These are phyloP conservation scores for Colletes latitarsis DNA, from an alignment of 1,140 invertebrate species.

Conservation along the genomic window DNA sequence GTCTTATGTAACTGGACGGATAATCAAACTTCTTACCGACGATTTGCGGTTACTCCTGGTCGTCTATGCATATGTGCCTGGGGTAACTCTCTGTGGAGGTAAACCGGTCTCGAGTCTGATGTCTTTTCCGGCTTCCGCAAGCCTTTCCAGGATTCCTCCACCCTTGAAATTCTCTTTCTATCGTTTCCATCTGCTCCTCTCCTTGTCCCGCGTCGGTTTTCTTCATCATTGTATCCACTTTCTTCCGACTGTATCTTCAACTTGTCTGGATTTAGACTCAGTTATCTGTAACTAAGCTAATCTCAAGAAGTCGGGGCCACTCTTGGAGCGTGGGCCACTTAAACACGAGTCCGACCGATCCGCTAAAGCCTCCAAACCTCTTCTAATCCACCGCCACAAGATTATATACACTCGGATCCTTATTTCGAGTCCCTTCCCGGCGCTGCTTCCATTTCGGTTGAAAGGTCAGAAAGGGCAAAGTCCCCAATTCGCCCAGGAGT, in stretches of 20 bases:
- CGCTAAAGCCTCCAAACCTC: constrained; percentile 70
- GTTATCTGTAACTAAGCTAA: constrained; percentile 77
- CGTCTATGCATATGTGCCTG: neutral
- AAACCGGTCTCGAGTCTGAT: constrained; percentile 11
- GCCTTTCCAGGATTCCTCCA: constrained; percentile 4
- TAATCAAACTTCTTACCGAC: constrained; percentile 61
- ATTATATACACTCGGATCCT: constrained; percentile 51
- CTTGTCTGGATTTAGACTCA: constrained; percentile 55
- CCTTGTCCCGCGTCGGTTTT: neutral
- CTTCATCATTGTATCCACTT: constrained; percentile 5
- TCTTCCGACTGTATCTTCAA: constrained; percentile 48
- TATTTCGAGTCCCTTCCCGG: constrained; percentile 3
- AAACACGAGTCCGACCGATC: constrained; percentile 74
- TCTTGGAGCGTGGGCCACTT: constrained; percentile 49
- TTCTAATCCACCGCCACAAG: constrained; percentile 65
- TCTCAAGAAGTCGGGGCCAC: constrained; percentile 69
- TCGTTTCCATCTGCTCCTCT: neutral
- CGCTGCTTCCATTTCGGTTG: constrained; percentile 27
- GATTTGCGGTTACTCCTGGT: constrained; percentile 20
- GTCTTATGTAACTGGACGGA: constrained; percentile 50
- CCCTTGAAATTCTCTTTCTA: constrained; percentile 14
- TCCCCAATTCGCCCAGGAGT: constrained; percentile 45
- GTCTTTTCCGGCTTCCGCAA: constrained; percentile 6
- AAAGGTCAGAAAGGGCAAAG: constrained; percentile 32
- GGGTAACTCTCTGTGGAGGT: constrained; percentile 20